Base-by-base conservation (phyloP, 2,797 vertebrate species). In the Sebastiscus albofasciatus region DNA sequence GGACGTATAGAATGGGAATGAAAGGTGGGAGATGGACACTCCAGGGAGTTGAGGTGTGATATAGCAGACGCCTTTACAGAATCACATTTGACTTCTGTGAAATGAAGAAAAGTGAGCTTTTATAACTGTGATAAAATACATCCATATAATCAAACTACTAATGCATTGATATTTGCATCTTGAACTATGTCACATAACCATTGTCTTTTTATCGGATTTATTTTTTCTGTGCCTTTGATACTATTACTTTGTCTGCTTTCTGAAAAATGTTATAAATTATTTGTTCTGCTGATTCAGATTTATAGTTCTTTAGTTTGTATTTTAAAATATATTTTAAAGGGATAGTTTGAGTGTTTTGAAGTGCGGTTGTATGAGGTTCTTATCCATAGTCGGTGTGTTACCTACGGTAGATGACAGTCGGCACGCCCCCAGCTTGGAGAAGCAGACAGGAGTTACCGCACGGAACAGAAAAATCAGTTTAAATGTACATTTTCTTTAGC, bases 1-100 rank as follows among this genome's bases (percentile, higher is more conserved):
- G 24, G 11, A 52, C 11, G 2, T 56, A 64, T 33, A 67, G 33
- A 83, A 74, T 69, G 34, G 67, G 24, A 85, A 74, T 61, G n/a
- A 67, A 77, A 79, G 60, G 49, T n/a, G 31, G 31, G 22, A 80
- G 42, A 59, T 18, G 24, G 56, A 82, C 9, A 49, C 16, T 26
- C 27, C 1, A 18, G 12, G 14, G 29, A 14, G 52, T 58, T 22
- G 46, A 80, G 61, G 27, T 59, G 52, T 10, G 29, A 2, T n/a
- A 27, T 4, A 11, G 14, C 34, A 61, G 52, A 79, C 22, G 49
- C 54, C 24, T 34, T 22, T 6, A 64, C 11, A 39, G 16, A 55
- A 34, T 20, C 10, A 0, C 11, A 54, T 54, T 54, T 14, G 31
- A 78, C 4, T 22, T 71, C 24, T 70, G 3, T 4, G 6, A 64